Percentiles rank a stretch among this genome's conserved stretches.
Conservation (phyloP, 2,888 invertebrate genomes). For the Macrophya annulata region DNA sequence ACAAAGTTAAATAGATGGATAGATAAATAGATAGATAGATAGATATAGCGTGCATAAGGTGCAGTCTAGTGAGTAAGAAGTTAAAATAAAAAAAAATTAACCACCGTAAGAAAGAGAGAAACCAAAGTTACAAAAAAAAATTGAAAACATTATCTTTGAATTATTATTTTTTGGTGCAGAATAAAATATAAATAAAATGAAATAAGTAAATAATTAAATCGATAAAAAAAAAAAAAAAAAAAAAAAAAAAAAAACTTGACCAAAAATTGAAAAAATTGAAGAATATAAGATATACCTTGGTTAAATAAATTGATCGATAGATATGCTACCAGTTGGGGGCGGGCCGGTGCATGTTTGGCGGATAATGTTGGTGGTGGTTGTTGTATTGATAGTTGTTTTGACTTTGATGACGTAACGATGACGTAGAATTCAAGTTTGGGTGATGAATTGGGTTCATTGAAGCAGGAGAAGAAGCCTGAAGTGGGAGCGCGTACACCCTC, state of each 20-base stretch:
- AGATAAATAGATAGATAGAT: neutral
- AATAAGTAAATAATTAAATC: too few species aligned
- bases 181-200: too few species aligned
- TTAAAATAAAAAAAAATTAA: neutral
- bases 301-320: constrained; percentile 35
- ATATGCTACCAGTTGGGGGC: constrained; percentile 75
- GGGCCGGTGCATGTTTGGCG: constrained; percentile 76
- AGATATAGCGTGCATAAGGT: neutral
- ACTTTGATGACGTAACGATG: constrained; percentile 77
- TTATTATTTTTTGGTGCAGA: neutral
- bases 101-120: constrained; percentile 3
- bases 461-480: constrained; percentile 76
- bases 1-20: neutral
- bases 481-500: constrained; percentile 80
- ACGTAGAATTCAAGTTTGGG: constrained; percentile 77
- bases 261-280: neutral
- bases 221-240: constrained; percentile 23
- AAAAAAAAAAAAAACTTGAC: neutral
- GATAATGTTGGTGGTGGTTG: constrained; percentile 71
- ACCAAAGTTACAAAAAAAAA: neutral
- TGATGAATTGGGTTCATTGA: constrained; percentile 75
- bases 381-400: constrained; percentile 73
- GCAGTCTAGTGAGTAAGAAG: neutral
- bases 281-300: constrained; percentile 50
- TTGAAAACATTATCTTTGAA: neutral